Base-by-base conservation (phyloP, 2,113 vertebrate genomes). In the Lamprotornis superbus region DNA sequence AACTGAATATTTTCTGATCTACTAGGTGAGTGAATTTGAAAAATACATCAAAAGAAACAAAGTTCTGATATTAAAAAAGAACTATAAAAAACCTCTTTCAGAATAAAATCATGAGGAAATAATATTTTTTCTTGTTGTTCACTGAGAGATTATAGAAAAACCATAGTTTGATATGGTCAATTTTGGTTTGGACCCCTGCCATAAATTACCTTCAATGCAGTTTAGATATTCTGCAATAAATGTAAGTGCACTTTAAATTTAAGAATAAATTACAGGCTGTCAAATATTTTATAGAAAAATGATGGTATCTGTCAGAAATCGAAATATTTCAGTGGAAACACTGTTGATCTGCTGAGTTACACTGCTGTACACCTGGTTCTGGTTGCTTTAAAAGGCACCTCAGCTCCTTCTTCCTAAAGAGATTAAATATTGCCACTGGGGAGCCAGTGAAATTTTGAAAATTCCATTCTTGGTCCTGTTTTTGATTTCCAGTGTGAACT, bases 351-450 rank as follows among this genome's bases (percentile, higher is more conserved):
- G 56, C 82, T 82, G 31, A 73, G 70, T 76, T 91, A 76, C 67
- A 70, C 68, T 53, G 42, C 70, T 2, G 2, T 64, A 82, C 71
- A 84, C 67, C 63, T 94, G 90, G 84, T 83, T 94, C 67, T 96
- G 27, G 56, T 93, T 96, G 63, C 67, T 86, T 90, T 94, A 86
- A 84, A 96, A 90, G 64, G 24, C 49, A 90, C 17, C 47, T 95
- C 55, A 67, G 52, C 14, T 83, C 30, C 33, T 80, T 81, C 65
- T 87, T 90, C 37, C 64, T 74, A 21, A 65, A 74, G 59, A 83
- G 59, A 86, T 55, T 55, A 77, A 88, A 93, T 88, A 93, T 18
- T 96, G 70, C 33, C 83, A 80, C 59, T 31, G 37, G 39, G 46
- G 10, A 80, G 46, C 10, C 57, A 87, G 33, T n/a, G 68, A 81